phyloP scores from a whole-genome alignment of 2,888 invertebrate species.

The Cordylochernes scorpioides region DNA sequence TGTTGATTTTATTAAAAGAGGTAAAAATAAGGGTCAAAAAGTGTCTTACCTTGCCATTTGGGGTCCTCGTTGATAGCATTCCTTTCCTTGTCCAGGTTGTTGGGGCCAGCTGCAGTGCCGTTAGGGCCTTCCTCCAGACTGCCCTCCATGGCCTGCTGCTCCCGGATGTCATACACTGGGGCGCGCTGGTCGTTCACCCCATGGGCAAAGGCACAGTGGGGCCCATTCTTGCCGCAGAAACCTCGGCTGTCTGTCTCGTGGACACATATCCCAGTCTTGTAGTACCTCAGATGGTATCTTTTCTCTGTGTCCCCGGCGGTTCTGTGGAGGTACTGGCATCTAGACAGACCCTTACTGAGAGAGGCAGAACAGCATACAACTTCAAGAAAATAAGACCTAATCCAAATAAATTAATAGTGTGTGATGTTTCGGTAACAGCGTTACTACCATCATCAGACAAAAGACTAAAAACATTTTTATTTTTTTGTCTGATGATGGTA shows the following conservation, averaged over 20 bases:
- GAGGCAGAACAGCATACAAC: too few relatives aligned
- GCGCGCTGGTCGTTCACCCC: slow-evolving; percentile 81
- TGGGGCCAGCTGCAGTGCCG: slow-evolving; percentile 31
- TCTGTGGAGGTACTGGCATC: slow-evolving; percentile 81
- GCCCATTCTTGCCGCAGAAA: slow-evolving; percentile 88
- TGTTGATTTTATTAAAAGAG: too few relatives aligned
- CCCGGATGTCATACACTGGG: slow-evolving; percentile 66
- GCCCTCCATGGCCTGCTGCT: slow-evolving; percentile 30
- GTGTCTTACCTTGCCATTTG: slow-evolving; percentile 75
- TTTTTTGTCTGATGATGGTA: too few relatives aligned
- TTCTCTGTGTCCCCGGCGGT: slow-evolving; percentile 96
- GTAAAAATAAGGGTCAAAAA: too few relatives aligned
- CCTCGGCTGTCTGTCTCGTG: slow-evolving; percentile 91
- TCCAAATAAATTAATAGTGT: too few relatives aligned
- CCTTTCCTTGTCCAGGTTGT: slow-evolving; percentile 80
- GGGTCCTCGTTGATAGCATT: slow-evolving; percentile 92
- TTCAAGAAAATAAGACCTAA: too few relatives aligned
- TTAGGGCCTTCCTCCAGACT: slow-evolving; percentile 12
- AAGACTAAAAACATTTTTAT: too few relatives aligned
- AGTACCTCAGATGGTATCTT: slow-evolving; percentile 87
- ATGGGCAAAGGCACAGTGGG: slow-evolving; percentile 96
- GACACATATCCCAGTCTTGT: slow-evolving; percentile 99
- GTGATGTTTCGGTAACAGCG: too few relatives aligned
- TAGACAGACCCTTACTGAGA: too few relatives aligned
- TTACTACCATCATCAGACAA: too few relatives aligned